Conservation (phyloP, 2,113 vertebrate species). For the Eulacestoma nigropectus region DNA sequence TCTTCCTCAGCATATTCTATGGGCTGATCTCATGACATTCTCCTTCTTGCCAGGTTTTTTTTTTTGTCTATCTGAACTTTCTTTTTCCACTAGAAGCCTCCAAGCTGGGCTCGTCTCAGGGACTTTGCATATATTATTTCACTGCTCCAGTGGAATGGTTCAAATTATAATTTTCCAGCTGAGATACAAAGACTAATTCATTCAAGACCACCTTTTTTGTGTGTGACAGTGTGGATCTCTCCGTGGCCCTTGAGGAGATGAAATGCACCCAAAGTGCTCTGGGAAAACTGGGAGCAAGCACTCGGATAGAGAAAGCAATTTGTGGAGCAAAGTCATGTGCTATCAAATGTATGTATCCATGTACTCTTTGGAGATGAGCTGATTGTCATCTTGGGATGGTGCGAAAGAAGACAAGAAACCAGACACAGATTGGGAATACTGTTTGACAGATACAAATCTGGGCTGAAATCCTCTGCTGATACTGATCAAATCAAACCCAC, state of each 20-base stretch:
- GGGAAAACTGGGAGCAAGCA: not conserved
- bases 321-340: not conserved
- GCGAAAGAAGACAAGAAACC: not conserved
- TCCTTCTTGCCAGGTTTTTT: not conserved
- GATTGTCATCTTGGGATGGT: not conserved
- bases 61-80: constrained; percentile 19
- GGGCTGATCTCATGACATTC: constrained; percentile 34
- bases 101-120: constrained; percentile 20
- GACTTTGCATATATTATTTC: constrained; percentile 10
- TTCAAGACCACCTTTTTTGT: not conserved
- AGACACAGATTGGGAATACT: not conserved
- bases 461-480: not conserved
- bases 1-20: constrained; percentile 45
- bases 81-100: constrained; percentile 55
- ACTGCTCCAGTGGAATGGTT: constrained; percentile 27
- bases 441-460: not conserved
- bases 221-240: not conserved
- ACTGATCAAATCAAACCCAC: not conserved
- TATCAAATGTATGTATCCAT: not conserved
- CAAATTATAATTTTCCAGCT: constrained; percentile 57
- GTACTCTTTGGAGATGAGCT: not conserved
- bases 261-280: not conserved
- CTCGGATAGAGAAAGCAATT: not conserved
- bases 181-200: constrained; percentile 26
- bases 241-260: not conserved